A percentile compares a stretch with the other conserved stretches of the same genome.
phyloP scores from a whole-genome alignment of 1,140 invertebrate species.

The Conus betulinus region DNA sequence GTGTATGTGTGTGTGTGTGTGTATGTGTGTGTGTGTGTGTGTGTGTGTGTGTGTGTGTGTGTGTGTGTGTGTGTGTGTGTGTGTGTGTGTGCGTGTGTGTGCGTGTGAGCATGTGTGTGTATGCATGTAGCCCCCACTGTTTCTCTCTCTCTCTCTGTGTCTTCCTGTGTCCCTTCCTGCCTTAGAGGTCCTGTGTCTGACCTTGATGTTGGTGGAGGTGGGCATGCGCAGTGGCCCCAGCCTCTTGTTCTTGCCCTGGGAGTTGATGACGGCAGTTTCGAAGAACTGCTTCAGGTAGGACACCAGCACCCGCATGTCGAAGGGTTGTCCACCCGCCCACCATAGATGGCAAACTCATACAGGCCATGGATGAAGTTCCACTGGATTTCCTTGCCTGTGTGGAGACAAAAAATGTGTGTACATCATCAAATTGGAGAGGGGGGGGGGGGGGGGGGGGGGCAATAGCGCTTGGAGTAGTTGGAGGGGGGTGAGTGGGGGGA shows the following conservation, averaged over 20 bases:
- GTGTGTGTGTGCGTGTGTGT: too few species aligned
- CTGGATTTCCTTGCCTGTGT: slow-evolving; percentile 74
- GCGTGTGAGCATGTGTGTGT: neutral
- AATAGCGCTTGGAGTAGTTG: neutral
- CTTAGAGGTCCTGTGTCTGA: slow-evolving; percentile 41
- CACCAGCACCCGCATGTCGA: slow-evolving; percentile 84
- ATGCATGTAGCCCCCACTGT: neutral
- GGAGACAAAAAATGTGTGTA: neutral
- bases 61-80: too few species aligned
- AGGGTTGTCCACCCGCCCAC: slow-evolving; percentile 89
- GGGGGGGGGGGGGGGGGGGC: neutral
- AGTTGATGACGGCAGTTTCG: slow-evolving; percentile 77
- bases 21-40: too few species aligned
- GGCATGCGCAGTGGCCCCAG: slow-evolving; percentile 71
- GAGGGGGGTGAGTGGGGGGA: too few species aligned
- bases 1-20: too few species aligned
- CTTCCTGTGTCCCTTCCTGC: too few species aligned
- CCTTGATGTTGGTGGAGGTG: slow-evolving; percentile 76
- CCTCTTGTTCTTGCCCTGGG: slow-evolving; percentile 78
- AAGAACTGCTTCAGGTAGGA: slow-evolving; percentile 88
- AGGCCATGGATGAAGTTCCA: slow-evolving; percentile 90
- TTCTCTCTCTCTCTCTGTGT: too few species aligned
- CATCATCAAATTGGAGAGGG: neutral
- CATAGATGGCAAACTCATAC: slow-evolving; percentile 89
- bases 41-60: too few species aligned